phyloP scores from a whole-genome alignment of 2,888 invertebrate genomes.

The Conchocele bisecta region DNA sequence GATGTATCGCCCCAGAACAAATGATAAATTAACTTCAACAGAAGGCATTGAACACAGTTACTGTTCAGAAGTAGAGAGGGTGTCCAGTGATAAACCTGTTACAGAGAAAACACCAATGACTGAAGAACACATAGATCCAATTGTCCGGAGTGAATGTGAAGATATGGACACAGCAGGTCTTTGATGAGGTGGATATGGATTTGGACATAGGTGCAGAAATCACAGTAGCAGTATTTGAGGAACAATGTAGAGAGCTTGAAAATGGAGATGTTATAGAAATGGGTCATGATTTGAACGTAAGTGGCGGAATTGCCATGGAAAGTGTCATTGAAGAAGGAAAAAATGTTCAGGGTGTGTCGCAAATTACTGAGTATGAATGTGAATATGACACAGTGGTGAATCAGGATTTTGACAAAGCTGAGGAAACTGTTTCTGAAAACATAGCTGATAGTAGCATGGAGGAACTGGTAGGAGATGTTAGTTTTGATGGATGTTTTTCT shows the following conservation, averaged over 20 bases:
- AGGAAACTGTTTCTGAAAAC: neutral
- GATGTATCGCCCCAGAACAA: neutral
- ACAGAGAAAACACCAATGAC: neutral
- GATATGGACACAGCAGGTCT: neutral
- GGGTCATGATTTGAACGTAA: neutral
- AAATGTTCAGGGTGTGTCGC: neutral
- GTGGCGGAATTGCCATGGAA: neutral
- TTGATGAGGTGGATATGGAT: neutral
- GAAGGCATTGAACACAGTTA: neutral
- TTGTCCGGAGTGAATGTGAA: neutral
- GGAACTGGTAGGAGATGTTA: neutral
- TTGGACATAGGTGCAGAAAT: neutral
- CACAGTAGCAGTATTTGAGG: neutral
- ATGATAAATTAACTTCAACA: neutral
- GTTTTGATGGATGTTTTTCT: neutral
- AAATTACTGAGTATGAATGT: neutral
- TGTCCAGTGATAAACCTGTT: neutral
- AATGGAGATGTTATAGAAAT: neutral
- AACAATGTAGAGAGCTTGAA: neutral
- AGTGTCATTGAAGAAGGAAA: neutral
- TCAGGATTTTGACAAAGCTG: neutral
- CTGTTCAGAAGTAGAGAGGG: neutral
- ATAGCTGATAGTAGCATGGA: slow-evolving; percentile 1
- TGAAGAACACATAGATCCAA: neutral
- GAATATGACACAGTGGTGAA: neutral